Evolutionary conservation across 2,797 vertebrate species (phyloP).

Genomic region (Ambastaia sidthimunki): DNA sequence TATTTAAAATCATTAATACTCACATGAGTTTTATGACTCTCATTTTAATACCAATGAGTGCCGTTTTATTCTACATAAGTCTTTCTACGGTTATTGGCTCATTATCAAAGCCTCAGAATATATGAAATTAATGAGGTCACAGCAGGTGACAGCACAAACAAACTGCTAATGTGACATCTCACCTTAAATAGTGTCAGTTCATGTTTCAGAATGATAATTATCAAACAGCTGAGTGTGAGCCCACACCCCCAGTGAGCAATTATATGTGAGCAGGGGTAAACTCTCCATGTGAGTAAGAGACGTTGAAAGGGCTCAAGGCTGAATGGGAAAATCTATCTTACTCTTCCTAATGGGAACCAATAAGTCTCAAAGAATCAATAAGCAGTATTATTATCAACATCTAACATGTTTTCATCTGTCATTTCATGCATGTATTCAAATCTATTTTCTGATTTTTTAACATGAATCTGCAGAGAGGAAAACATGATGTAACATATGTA

Average conservation of each 20-base stretch:
- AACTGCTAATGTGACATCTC: background rate
- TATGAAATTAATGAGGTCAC: background rate
- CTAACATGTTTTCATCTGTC: background rate
- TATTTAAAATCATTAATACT: too few relatives aligned
- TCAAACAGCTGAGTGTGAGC: background rate
- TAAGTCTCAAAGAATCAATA: slow-evolving; percentile 17
- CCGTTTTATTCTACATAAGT: too few relatives aligned
- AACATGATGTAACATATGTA: slow-evolving; percentile 14
- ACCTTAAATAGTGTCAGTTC: background rate
- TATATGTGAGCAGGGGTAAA: background rate
- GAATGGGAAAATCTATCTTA: background rate
- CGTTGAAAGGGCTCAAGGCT: background rate
- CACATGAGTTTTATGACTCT: too few relatives aligned
- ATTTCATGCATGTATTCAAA: background rate
- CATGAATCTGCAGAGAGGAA: background rate
- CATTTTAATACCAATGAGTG: too few relatives aligned
- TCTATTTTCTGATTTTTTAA: slow-evolving; percentile 1
- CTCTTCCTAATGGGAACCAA: background rate
- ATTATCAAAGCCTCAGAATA: background rate
- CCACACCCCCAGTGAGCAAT: background rate
- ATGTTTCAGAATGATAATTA: background rate
- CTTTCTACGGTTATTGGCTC: background rate
- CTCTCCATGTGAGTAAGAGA: background rate
- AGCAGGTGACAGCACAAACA: background rate
- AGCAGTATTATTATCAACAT: background rate